These are phyloP conservation scores for Macaria notata DNA, from an alignment of 2,888 invertebrate genomes.

Conservation along the genomic window DNA sequence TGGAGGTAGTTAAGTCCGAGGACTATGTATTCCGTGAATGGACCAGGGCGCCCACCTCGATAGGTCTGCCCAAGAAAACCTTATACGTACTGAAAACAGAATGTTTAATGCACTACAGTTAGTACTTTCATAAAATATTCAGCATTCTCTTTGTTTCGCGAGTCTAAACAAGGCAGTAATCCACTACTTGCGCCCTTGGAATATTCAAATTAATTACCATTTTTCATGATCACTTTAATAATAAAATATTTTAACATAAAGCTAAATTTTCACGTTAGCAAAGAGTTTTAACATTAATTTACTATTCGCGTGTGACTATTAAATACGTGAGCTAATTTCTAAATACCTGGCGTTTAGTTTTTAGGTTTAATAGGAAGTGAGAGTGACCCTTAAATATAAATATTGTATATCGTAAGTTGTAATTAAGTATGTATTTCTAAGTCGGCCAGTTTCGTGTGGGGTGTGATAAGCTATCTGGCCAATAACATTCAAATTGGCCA, in stretches of 20 bases:
- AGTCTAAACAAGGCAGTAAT: neutral
- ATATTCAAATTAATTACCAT: conserved; percentile 13
- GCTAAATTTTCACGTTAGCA: conserved; percentile 6
- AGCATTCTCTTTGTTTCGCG: too few relatives aligned
- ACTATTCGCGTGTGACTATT: conserved; percentile 14
- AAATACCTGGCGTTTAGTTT: conserved; percentile 6
- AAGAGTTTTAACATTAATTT: conserved; percentile 1
- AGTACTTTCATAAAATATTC: neutral
- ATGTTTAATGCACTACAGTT: neutral
- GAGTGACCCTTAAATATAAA: neutral
- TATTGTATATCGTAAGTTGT: neutral
- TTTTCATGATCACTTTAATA: conserved; percentile 15
- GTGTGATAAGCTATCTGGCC: conserved; percentile 20
- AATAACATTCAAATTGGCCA: conserved; percentile 25
- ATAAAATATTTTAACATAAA: conserved; percentile 15
- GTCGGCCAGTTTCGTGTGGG: conserved; percentile 13
- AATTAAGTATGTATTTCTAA: conserved; percentile 13
- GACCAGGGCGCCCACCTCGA: too few relatives aligned
- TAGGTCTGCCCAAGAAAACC: too few relatives aligned
- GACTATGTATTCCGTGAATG: too few relatives aligned
- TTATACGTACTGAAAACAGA: too few relatives aligned
- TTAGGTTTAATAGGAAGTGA: neutral
- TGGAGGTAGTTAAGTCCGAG: too few relatives aligned
- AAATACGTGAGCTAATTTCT: conserved; percentile 6
- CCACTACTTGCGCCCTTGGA: conserved; percentile 11